A percentile compares a stretch with the other conserved stretches of the same genome.
phyloP scores from a whole-genome alignment of 2,797 vertebrate species.

The Coilia nasus region DNA sequence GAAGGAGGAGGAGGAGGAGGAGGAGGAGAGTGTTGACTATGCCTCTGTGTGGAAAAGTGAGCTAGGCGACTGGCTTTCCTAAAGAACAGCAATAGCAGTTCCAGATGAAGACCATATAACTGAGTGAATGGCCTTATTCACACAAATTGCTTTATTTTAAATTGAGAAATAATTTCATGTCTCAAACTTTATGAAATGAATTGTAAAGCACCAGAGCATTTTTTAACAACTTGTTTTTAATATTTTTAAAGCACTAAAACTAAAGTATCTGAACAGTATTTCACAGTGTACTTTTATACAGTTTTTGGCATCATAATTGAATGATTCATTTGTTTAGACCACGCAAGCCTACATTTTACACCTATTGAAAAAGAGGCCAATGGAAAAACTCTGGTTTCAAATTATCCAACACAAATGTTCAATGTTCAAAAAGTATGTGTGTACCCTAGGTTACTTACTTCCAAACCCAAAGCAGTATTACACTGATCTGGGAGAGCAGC shows the following conservation, averaged over 20 bases:
- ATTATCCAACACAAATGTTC: neutral
- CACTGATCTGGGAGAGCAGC: neutral
- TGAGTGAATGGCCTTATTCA: neutral
- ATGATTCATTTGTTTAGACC: conserved; percentile 1
- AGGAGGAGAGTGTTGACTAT: neutral
- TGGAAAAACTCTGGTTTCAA: neutral
- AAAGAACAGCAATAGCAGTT: neutral
- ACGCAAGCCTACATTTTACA: neutral
- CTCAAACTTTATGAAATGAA: neutral
- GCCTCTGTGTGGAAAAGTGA: conserved; percentile 16
- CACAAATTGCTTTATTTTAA: neutral
- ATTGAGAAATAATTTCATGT: neutral
- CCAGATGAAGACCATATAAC: neutral
- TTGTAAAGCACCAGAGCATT: neutral
- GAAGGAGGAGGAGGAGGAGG: conserved; percentile 55
- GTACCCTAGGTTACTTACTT: neutral
- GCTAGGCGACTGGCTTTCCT: neutral
- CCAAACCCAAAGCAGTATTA: neutral
- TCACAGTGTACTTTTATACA: neutral
- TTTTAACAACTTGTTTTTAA: neutral
- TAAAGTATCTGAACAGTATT: neutral
- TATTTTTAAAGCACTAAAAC: conserved; percentile 3
- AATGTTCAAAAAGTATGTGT: too few species aligned
- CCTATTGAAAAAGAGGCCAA: neutral
- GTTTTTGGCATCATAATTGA: conserved; percentile 1